Percentiles rank a stretch among this genome's conserved stretches.
Evolutionary conservation across 1,140 invertebrate genomes (phyloP).

Genomic region (Fopius arisanus): DNA sequence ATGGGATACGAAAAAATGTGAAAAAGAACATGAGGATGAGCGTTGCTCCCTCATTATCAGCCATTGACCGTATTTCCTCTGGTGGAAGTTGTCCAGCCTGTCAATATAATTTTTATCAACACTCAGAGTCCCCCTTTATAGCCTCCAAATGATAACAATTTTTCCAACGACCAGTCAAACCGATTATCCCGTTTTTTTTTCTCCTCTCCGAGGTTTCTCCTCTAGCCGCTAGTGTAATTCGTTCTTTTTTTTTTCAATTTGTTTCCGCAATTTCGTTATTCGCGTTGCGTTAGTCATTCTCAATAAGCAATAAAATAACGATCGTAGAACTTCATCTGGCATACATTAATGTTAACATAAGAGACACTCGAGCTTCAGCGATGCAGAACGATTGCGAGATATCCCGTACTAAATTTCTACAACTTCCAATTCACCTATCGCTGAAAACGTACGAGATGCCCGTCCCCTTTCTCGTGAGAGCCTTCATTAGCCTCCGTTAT

Average conservation of each 20-base stretch:
- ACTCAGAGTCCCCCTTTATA: too few species aligned
- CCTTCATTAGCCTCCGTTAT: constrained; percentile 22
- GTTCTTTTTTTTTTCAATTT: background rate
- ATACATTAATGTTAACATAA: constrained; percentile 3
- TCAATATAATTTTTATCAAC: background rate
- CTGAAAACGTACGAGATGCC: background rate
- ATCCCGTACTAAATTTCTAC: constrained; percentile 14
- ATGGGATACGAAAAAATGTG: background rate
- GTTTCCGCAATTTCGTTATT: background rate
- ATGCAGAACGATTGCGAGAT: constrained; percentile 16
- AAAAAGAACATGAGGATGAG: background rate
- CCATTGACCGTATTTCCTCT: constrained; percentile 44
- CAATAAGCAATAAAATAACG: background rate
- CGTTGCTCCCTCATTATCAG: constrained; percentile 40
- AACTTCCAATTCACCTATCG: constrained; percentile 4
- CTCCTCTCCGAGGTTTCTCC: background rate
- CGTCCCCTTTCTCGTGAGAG: constrained; percentile 25
- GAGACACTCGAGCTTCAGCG: background rate
- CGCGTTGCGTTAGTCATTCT: background rate
- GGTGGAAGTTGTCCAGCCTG: background rate
- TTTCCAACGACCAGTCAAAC: too few species aligned
- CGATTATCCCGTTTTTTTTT: too few species aligned
- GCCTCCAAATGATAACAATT: too few species aligned
- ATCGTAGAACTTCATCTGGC: background rate
- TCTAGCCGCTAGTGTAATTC: background rate